A percentile compares a stretch with the other conserved stretches of the same genome.
Conservation (phyloP, 2,113 vertebrate species). For the Scomber japonicus region DNA sequence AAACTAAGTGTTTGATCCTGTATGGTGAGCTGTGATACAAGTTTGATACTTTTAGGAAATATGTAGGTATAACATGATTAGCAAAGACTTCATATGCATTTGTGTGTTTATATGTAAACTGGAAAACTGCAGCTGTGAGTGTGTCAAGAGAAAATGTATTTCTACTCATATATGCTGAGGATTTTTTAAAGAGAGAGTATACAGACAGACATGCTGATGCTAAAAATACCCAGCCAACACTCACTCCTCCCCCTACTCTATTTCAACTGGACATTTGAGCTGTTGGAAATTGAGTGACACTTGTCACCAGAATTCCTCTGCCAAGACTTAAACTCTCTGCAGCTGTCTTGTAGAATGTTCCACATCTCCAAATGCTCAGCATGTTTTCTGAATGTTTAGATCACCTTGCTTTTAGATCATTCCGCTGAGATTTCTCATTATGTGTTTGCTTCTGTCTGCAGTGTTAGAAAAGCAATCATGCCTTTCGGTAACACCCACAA, state of each 20-base stretch:
- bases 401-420: not conserved
- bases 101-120: conserved; percentile 19
- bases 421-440: not conserved
- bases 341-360: conserved; percentile 65
- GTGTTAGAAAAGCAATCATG: conserved; percentile 87
- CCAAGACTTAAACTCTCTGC: conserved; percentile 53
- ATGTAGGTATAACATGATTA: not conserved
- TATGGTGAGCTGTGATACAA: no score
- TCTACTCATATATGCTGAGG: not conserved
- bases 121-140: not conserved
- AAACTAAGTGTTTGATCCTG: conserved; percentile 7
- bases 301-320: conserved; percentile 73
- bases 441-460: conserved; percentile 45
- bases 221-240: conserved; percentile 73
- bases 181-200: conserved; percentile 28
- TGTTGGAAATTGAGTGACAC: conserved; percentile 59
- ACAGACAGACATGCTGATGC: conserved; percentile 40
- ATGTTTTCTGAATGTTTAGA: not conserved
- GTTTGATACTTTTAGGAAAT: not conserved
- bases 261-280: conserved; percentile 76
- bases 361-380: conserved; percentile 1
- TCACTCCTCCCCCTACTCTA: conserved; percentile 50
- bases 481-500: conserved; percentile 95
- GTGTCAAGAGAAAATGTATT: not conserved
- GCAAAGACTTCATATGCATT: not conserved